Base-by-base conservation (phyloP, 2,113 vertebrate genomes). In the Petaurus breviceps region DNA sequence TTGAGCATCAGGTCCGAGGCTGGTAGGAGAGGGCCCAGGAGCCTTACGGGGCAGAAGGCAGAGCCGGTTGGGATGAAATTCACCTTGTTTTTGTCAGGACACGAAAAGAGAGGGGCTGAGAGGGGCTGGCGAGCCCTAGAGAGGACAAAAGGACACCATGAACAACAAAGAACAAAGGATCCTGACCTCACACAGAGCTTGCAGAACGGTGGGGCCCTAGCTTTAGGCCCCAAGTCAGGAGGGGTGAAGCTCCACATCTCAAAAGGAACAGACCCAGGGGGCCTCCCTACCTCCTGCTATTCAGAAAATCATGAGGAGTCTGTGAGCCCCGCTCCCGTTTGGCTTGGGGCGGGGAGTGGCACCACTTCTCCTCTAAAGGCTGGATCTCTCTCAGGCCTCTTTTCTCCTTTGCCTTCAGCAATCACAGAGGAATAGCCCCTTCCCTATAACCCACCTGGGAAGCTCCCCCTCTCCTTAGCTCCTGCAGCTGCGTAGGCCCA, bases 81-180 rank as follows among this genome's bases (percentile, higher is more conserved):
- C 98, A 99, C 99, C 98, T 99, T 99, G 99, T 99, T 99, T 99
- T 99, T 99, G 99, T 99, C 99, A 68, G 99, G 99, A 98, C 99
- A 99, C 98, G 99, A 99, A 99, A 99, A 99, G 97, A 99, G 99
- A 93, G 99, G 99, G 98, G 98, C 98, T 90, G 99, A 98, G 96
- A 99, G 94, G 95, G 99, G 99, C 98, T 99, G 99, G 97, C 99
- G 99, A 98, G 99, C 99, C 98, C 99, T 99, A 98, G 55, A 97
- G 99, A 91, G 96, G 94, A 98, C 95, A 97, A 95, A 92, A 97
- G 92, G 89, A 94, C 97, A 93, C 98, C 51, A 49, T 93, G 96
- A 93, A 92, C 6, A 49, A 92, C 94, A 26, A 51, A 51, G 51
- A 49, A 92, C 94, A 26, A 94, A 26, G 55, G 55, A 57, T 26